Percentiles rank a stretch among this genome's conserved stretches.
phyloP scores from a whole-genome alignment of 2,888 invertebrate genomes.

The Salpingus planirostris region DNA sequence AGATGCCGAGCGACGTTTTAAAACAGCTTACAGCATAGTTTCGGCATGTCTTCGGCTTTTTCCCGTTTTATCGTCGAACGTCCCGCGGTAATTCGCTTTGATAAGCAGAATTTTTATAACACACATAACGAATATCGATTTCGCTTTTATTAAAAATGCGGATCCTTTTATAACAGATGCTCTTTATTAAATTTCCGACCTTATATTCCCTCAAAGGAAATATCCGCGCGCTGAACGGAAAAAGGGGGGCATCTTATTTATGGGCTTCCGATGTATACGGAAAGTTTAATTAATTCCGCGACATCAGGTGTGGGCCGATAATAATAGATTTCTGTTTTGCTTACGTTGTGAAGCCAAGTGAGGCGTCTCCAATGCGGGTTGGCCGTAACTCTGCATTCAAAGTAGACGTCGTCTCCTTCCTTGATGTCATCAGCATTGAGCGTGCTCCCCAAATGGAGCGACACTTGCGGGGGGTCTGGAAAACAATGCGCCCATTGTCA shows the following conservation, averaged over 20 bases:
- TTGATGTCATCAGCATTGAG: slow-evolving; percentile 81
- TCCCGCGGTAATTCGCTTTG: slow-evolving; percentile 17
- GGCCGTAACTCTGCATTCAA: slow-evolving; percentile 85
- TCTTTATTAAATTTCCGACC: slow-evolving; percentile 20
- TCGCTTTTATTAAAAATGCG: slow-evolving; percentile 18
- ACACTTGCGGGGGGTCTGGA: slow-evolving; percentile 83
- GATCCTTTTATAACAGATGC: slow-evolving; percentile 15
- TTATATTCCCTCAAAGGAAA: slow-evolving; percentile 6
- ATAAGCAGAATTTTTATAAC: slow-evolving; percentile 20
- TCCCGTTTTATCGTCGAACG: slow-evolving; percentile 15
- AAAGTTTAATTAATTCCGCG: too few species aligned
- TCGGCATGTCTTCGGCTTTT: slow-evolving; percentile 13
- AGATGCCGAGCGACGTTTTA: slow-evolving; percentile 26
- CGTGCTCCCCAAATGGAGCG: slow-evolving; percentile 72
- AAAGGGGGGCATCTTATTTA: too few species aligned
- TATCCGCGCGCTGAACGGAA: too few species aligned
- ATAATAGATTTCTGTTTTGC: too few species aligned
- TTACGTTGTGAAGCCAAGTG: slow-evolving; percentile 81
- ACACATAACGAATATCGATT: slow-evolving; percentile 19
- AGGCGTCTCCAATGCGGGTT: slow-evolving; percentile 79
- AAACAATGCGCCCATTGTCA: slow-evolving; percentile 30
- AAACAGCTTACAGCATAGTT: slow-evolving; percentile 22
- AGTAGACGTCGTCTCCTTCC: slow-evolving; percentile 87
- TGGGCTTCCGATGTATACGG: too few species aligned
- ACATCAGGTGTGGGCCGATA: too few species aligned